phyloP scores from a whole-genome alignment of 2,113 vertebrate genomes.

The Cheirogaleus medius region DNA sequence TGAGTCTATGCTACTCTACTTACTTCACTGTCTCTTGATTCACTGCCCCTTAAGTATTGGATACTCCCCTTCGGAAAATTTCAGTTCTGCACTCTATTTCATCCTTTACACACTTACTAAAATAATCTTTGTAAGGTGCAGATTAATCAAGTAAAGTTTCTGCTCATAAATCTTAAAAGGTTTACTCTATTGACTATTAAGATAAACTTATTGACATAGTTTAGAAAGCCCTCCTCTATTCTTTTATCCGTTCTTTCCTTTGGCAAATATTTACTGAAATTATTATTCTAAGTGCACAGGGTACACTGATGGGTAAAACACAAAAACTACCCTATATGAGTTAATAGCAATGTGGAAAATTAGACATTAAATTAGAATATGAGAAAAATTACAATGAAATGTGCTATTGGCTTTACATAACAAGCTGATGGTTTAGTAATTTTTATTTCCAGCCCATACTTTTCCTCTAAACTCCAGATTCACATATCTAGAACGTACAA shows the following conservation, averaged over 20 bases:
- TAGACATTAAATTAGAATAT: not conserved
- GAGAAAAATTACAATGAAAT: not conserved
- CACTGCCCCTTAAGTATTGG: not conserved
- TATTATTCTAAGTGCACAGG: not conserved
- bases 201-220: not conserved
- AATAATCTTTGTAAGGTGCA: not conserved
- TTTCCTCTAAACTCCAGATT: not conserved
- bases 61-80: not conserved
- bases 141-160: not conserved
- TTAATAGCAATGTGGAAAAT: not conserved
- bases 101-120: not conserved
- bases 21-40: not conserved
- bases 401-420: not conserved
- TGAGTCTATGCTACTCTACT: not conserved
- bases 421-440: not conserved
- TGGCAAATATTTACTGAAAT: not conserved
- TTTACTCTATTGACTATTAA: not conserved
- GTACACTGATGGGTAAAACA: not conserved
- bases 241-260: not conserved
- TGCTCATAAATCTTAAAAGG: not conserved
- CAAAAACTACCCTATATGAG: not conserved
- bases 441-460: not conserved
- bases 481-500: not conserved
- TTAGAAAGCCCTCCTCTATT: not conserved
- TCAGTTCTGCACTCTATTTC: not conserved